Evolutionary conservation across 2,113 vertebrate species (phyloP), one percentile per base, ranked within the genome.

Genomic region (Cariama cristata): DNA sequence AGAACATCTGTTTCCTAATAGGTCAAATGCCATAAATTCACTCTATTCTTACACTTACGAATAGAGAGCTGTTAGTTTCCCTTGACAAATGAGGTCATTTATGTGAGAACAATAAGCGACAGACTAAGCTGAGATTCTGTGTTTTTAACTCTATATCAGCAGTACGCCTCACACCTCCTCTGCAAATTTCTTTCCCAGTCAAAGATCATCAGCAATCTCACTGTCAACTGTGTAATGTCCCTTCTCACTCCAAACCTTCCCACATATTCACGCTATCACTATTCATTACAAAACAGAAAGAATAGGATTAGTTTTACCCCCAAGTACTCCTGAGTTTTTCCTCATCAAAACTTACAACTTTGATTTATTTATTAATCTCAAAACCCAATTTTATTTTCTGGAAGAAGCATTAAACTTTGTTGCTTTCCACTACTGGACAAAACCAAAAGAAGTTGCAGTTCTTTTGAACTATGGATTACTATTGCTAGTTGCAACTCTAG

Each of bases 241-340:
- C 3, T 2, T 68, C 49, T 66, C 15, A 9, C 21, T 44, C 40
- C 6, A 11, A n/a, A 56, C 1, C 17, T 77, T 84, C 5, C 9
- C 14, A 52, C 0, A 0, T 53, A 53, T 15, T 8, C 9, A 26
- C 0, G 0, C 27, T 45, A 69, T 21, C 14, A 50, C 8, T 23
- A 52, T 32, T 47, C 20, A 60, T 62, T 42, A 42, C 8, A 71
- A 81, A 84, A 40, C 6, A 81, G 30, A 33, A 85, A 67, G 20
- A 79, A 53, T 11, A 12, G 15, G 11, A 60, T 14, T 33, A 0
- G 5, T 21, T 72, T 84, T 59, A 44, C 13, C 0, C 0, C 4
- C 5, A 66, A 14, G 11, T 66, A 44, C 14, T 71, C 14, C 45
- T 2, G 0, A 6, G 53, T 84, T 87, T 73, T 81, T 81, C 55